Percentiles rank a stretch among this genome's conserved stretches.
phyloP scores from a whole-genome alignment of 2,113 vertebrate genomes.

The Vidua chalybeata region DNA sequence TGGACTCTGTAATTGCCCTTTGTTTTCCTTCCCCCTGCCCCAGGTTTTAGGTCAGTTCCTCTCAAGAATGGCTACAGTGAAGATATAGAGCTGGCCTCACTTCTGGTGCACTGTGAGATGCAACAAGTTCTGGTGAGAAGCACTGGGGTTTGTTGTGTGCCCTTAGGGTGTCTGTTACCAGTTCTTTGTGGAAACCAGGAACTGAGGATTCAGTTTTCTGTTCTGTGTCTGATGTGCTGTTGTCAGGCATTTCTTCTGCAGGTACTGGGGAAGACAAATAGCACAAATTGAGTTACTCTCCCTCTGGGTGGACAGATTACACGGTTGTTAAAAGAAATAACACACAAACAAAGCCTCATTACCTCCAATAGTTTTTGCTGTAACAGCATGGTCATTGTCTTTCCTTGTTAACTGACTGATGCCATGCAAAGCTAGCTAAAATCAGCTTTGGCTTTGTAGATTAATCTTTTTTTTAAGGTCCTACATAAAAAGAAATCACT shows the following conservation, averaged over 20 bases:
- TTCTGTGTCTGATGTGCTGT: background rate
- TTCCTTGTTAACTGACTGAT: background rate
- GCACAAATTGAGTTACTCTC: background rate
- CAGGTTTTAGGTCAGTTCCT: conserved; percentile 92
- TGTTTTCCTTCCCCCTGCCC: background rate
- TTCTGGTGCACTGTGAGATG: conserved; percentile 87
- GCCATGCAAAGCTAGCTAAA: background rate
- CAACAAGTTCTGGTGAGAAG: conserved; percentile 85
- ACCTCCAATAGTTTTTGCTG: background rate
- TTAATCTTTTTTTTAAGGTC: background rate
- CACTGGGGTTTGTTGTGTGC: background rate
- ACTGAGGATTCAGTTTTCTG: background rate
- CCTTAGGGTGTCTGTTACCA: accelerated
- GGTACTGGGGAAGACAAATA: background rate
- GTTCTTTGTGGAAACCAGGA: background rate
- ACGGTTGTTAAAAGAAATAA: conserved; percentile 3
- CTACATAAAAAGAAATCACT: background rate
- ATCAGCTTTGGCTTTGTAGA: background rate
- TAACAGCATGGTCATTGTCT: background rate
- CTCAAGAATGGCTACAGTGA: conserved; percentile 93
- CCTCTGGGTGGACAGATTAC: background rate
- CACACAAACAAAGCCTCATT: background rate
- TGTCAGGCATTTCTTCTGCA: background rate
- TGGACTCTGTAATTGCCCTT: background rate
- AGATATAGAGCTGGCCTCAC: conserved; percentile 88